Percentiles rank a stretch among this genome's conserved stretches.
phyloP scores from a whole-genome alignment of 2,888 invertebrate species.

The Plutella xylostella region DNA sequence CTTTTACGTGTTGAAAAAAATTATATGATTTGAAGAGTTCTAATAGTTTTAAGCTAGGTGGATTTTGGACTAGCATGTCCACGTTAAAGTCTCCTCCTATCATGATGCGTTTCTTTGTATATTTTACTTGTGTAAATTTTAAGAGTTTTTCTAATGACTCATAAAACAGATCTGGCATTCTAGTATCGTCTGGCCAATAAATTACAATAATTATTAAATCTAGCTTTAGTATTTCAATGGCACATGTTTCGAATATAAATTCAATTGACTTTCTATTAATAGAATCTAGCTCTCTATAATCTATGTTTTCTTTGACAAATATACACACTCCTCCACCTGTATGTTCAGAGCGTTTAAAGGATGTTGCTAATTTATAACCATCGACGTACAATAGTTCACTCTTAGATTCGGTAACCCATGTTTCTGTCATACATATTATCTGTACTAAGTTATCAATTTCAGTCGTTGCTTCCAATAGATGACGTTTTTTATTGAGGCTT shows the following conservation, averaged over 20 bases:
- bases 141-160: constrained; percentile 9
- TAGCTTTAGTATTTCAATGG: constrained; percentile 10
- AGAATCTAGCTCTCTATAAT: constrained; percentile 12
- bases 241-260: constrained; percentile 17
- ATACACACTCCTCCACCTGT: constrained; percentile 18
- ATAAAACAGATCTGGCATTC: constrained; percentile 15
- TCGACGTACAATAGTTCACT: neutral
- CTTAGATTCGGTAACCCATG: neutral
- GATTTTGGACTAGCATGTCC: constrained; percentile 14
- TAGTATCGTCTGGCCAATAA: constrained; percentile 17
- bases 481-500: no score
- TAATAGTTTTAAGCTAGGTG: constrained; percentile 10
- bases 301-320: constrained; percentile 8
- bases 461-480: no score
- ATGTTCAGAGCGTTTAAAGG: constrained; percentile 2
- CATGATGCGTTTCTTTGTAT: constrained; percentile 13
- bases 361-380: neutral
- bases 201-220: constrained; percentile 15
- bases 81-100: constrained; percentile 16
- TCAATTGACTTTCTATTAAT: constrained; percentile 15
- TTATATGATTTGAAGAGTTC: neutral
- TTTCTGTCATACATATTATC: neutral
- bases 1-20: neutral
- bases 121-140: constrained; percentile 11
- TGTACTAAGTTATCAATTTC: no score